Conservation (phyloP, 2,113 vertebrate species). For the Xenopus tropicalis region UCB_Xtro_10.0 CM004443.2:117233001-117233500, state of each 20-base stretch:
- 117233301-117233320: no score
- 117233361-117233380: no score
- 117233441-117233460: no score
- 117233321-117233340: no score
- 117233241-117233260: constrained; percentile 48
- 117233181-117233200: constrained; percentile 52
- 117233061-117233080: constrained; percentile 63
- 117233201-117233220: constrained; percentile 63
- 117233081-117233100: constrained; percentile 60
- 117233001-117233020: constrained; percentile 49
- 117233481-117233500: no score
- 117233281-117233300: background rate
- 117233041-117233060: constrained; percentile 55
- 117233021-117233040: constrained; percentile 34
- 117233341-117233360: no score
- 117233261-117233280: constrained; percentile 9
- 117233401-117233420: no score
- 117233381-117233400: no score
- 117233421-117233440: no score
- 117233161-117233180: constrained; percentile 58
- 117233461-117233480: no score
- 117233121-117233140: constrained; percentile 62
- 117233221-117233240: constrained; percentile 60
- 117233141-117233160: constrained; percentile 72
- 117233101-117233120: constrained; percentile 67